Percentiles rank a stretch among this genome's conserved stretches.
These are phyloP conservation scores for Anarhynchus alexandrinus DNA, from an alignment of 2,113 vertebrate species.

Conservation along the genomic window DNA sequence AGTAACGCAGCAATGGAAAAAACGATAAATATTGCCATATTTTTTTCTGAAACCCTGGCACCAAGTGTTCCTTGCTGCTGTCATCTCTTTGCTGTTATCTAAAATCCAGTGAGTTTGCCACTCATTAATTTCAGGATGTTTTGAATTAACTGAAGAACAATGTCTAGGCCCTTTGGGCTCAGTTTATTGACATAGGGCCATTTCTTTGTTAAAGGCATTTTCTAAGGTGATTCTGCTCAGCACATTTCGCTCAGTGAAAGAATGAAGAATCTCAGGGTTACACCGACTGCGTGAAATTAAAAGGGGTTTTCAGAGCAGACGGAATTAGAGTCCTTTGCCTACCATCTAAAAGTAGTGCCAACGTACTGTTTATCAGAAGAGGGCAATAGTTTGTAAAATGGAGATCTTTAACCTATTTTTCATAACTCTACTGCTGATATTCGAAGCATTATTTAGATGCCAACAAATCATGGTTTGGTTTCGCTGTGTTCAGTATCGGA, in stretches of 20 bases:
- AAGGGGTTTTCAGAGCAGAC: neutral
- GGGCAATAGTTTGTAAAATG: neutral
- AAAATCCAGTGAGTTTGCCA: neutral
- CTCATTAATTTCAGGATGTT: neutral
- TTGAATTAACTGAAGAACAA: neutral
- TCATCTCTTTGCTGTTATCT: neutral
- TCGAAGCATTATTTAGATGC: neutral
- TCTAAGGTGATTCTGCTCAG: neutral
- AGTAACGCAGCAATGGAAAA: neutral
- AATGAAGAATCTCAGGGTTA: neutral
- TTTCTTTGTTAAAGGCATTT: neutral
- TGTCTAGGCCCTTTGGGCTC: neutral
- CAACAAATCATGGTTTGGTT: neutral
- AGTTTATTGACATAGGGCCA: neutral
- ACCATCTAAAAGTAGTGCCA: neutral
- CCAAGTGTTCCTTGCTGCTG: neutral
- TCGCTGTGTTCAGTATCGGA: neutral
- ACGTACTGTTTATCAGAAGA: neutral
- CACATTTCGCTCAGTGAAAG: rapidly evolving
- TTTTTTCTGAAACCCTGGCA: neutral
- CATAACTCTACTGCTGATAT: neutral
- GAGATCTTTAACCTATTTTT: neutral
- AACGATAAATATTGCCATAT: neutral
- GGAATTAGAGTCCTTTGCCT: neutral
- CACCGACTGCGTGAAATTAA: neutral